These are phyloP conservation scores for Leptarthrus brevirostris DNA, from an alignment of 2,888 invertebrate genomes.

Conservation along the genomic window DNA sequence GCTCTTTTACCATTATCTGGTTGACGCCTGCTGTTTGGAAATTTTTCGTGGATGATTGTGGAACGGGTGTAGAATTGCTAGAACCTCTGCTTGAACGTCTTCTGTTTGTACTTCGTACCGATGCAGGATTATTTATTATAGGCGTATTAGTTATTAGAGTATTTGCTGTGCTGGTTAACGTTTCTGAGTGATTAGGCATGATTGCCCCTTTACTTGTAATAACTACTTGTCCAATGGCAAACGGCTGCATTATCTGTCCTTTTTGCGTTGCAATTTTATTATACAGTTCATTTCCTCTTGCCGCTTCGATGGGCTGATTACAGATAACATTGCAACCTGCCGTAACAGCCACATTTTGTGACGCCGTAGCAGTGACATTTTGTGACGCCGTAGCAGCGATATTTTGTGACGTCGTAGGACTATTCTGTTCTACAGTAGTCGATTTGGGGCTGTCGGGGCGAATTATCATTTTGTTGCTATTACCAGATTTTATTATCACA, in stretches of 20 bases:
- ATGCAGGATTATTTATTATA: conserved; percentile 56
- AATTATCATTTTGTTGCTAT: conserved; percentile 49
- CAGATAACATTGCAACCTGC: conserved; percentile 25
- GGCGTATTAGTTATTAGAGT: neutral
- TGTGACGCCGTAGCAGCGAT: too few relatives aligned
- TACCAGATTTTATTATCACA: conserved; percentile 58
- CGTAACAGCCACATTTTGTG: neutral
- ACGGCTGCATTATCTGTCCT: conserved; percentile 17
- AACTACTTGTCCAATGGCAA: conserved; percentile 55
- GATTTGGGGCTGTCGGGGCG: conserved; percentile 44
- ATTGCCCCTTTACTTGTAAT: conserved; percentile 61
- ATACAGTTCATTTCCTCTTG: neutral
- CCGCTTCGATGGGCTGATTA: conserved; percentile 58
- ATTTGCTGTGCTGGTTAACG: conserved; percentile 52
- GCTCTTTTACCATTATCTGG: conserved; percentile 5
- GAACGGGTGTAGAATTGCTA: neutral
- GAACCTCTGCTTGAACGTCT: neutral
- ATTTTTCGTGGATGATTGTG: neutral
- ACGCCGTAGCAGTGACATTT: too few relatives aligned
- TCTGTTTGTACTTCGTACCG: conserved; percentile 56
- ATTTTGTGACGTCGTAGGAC: neutral
- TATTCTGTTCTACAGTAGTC: neutral
- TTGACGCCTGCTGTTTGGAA: neutral
- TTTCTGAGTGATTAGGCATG: neutral
- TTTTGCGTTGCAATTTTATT: neutral